Percentiles rank a stretch among this genome's conserved stretches.
These are phyloP conservation scores for Dendronephthya gigantea DNA, from an alignment of 64 coral and sea anemone genomes.

Conservation along the genomic window DNA sequence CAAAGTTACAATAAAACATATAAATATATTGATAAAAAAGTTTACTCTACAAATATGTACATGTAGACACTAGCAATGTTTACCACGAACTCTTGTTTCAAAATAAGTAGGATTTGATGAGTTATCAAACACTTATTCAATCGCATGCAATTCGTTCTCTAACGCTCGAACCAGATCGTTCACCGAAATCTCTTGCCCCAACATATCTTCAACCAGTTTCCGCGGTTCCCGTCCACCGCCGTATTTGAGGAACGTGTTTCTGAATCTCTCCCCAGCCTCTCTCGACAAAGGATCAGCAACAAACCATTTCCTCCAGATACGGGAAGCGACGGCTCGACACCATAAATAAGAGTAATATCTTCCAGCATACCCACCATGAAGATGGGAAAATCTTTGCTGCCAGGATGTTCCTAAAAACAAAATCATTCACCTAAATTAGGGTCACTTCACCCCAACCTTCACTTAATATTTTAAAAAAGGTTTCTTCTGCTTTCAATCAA, in stretches of 20 bases:
- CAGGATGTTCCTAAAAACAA: conserved; percentile 58
- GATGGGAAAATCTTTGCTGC: conserved; percentile 89
- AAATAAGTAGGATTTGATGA: too few relatives aligned
- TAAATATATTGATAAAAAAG: too few relatives aligned
- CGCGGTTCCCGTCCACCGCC: conserved; percentile 75
- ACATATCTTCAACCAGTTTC: conserved; percentile 67
- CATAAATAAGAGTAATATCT: conserved; percentile 93
- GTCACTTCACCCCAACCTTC: too few relatives aligned
- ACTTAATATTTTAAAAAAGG: too few relatives aligned
- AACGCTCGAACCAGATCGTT: conserved; percentile 43
- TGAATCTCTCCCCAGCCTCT: conserved; percentile 69
- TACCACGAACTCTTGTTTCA: too few relatives aligned
- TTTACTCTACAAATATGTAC: too few relatives aligned
- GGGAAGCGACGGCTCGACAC: conserved; percentile 80
- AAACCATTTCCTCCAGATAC: conserved; percentile 90
- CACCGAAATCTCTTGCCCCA: conserved; percentile 54
- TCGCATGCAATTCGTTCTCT: neutral
- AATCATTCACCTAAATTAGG: neutral
- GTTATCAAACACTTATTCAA: too few relatives aligned
- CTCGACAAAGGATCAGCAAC: conserved; percentile 62
- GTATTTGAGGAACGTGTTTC: conserved; percentile 63
- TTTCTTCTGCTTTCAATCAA: too few relatives aligned
- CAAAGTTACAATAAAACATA: too few relatives aligned
- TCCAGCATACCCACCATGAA: conserved; percentile 81
- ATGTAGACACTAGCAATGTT: too few relatives aligned